Evolutionary conservation across 2,888 invertebrate species (phyloP).

Genomic region (Poecilus cupreus): DNA sequence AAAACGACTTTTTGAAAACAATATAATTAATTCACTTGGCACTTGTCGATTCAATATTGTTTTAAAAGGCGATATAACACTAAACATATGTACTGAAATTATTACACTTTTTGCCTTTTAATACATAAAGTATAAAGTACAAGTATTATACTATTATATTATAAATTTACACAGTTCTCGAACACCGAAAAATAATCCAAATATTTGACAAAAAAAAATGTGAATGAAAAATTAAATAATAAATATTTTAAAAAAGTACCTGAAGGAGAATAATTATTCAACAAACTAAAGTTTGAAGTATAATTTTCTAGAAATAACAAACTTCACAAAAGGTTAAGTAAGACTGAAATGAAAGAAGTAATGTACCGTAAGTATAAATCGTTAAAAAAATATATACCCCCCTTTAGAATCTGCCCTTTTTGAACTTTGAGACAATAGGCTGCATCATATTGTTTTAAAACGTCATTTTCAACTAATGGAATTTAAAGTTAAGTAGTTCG

Average conservation of each 20-base stretch:
- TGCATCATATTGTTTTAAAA: background rate
- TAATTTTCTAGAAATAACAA: background rate
- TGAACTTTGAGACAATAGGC: constrained; percentile 13
- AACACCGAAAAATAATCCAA: background rate
- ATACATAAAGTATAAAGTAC: too few species aligned
- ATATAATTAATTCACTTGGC: too few species aligned
- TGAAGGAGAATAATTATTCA: too few species aligned
- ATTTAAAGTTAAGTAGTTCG: background rate
- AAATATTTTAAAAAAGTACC: background rate
- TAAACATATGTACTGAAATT: too few species aligned
- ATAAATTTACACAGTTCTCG: too few species aligned
- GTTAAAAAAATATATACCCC: background rate
- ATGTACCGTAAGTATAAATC: background rate
- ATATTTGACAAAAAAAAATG: too few species aligned
- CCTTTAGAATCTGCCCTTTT: background rate
- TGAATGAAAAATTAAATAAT: background rate
- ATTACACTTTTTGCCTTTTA: too few species aligned
- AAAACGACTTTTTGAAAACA: too few species aligned
- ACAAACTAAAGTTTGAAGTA: background rate
- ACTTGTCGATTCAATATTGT: too few species aligned
- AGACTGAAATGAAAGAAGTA: background rate
- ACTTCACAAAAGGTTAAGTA: background rate
- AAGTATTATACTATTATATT: too few species aligned
- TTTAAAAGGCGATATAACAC: too few species aligned
- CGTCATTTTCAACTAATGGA: too few species aligned